Conservation (phyloP, 2,113 vertebrate genomes). For the Pterocles orientalis region DNA sequence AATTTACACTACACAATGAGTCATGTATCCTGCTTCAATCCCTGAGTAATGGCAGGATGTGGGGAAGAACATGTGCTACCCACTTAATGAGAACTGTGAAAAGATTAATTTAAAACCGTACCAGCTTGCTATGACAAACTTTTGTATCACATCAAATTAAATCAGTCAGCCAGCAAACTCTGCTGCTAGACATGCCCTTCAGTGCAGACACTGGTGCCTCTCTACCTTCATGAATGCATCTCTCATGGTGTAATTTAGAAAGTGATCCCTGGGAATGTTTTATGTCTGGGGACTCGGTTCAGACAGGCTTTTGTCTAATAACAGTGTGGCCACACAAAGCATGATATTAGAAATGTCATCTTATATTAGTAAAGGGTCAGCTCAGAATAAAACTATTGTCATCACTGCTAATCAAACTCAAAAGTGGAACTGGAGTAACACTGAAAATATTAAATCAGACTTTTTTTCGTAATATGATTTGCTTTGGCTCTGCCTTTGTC, state of each 20-base stretch:
- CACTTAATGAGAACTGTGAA: not conserved
- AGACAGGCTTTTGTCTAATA: not conserved
- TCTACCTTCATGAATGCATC: not conserved
- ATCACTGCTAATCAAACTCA: slow-evolving; percentile 36
- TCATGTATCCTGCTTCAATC: not conserved
- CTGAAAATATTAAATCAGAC: not conserved
- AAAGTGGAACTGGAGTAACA: not conserved
- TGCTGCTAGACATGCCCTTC: not conserved
- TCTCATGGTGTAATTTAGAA: slow-evolving; percentile 23
- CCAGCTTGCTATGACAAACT: not conserved
- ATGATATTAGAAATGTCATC: not conserved
- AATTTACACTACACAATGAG: not conserved
- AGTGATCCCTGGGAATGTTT: not conserved
- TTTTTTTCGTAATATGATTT: not conserved
- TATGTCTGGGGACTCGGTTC: not conserved
- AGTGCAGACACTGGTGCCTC: not conserved
- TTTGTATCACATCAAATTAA: not conserved
- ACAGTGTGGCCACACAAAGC: not conserved
- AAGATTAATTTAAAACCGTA: not conserved
- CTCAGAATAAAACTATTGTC: not conserved
- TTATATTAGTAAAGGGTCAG: slow-evolving; percentile 7
- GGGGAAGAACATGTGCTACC: not conserved
- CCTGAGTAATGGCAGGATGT: not conserved
- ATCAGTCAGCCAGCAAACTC: not conserved
- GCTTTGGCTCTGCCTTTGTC: not conserved